Conservation (phyloP, 2,113 vertebrate species). For the Chitala chitala region DNA sequence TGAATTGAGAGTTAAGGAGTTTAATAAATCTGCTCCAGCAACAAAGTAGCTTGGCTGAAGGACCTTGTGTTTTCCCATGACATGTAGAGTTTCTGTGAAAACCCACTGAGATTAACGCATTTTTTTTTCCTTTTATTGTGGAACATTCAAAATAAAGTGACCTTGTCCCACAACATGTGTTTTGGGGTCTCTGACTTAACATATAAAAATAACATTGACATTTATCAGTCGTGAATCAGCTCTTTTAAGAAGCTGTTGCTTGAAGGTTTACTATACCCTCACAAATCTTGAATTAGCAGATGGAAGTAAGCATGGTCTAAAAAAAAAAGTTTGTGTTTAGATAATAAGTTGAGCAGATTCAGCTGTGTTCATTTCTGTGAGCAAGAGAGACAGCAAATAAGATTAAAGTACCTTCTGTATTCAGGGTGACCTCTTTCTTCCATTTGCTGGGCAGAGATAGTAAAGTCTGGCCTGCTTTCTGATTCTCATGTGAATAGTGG, state of each 20-base stretch:
- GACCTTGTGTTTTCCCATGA: conserved; percentile 21
- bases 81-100: neutral
- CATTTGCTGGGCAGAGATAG: neutral
- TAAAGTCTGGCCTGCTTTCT: neutral
- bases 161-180: neutral
- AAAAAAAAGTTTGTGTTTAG: neutral
- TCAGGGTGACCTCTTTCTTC: neutral
- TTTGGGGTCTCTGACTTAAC: neutral
- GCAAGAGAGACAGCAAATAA: neutral
- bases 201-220: neutral
- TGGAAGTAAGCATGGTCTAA: too few species aligned
- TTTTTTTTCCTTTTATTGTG: conserved; percentile 9
- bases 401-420: neutral
- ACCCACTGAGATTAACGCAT: neutral
- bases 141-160: neutral
- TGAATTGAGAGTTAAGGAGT: conserved; percentile 14
- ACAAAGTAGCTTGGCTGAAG: conserved; percentile 16
- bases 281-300: neutral
- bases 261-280: neutral
- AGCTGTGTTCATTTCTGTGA: neutral
- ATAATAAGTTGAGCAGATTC: neutral
- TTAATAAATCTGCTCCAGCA: conserved; percentile 10
- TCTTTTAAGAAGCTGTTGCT: neutral
- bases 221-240: neutral
- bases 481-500: neutral